Conservation (phyloP, 1,140 invertebrate species). For the Ladona fulva region DNA sequence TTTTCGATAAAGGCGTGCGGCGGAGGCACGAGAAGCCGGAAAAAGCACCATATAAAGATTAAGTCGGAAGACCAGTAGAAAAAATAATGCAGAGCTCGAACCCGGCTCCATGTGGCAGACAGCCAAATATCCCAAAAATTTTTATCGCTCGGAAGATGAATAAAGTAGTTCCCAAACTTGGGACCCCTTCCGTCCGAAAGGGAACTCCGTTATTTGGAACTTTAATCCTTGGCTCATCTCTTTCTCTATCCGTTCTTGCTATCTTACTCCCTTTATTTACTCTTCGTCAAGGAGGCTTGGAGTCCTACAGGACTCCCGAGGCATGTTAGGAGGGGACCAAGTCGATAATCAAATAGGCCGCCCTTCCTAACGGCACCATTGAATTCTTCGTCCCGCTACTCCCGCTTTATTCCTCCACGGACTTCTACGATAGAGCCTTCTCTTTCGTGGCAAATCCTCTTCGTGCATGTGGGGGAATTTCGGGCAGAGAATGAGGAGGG, state of each 20-base stretch:
- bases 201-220: background rate
- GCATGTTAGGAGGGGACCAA: background rate
- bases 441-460: background rate
- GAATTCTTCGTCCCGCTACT: background rate
- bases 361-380: background rate
- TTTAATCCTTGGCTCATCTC: background rate
- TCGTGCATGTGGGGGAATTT: background rate
- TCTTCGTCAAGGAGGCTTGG: background rate
- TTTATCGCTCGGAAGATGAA: background rate
- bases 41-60: too few relatives aligned
- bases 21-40: too few relatives aligned
- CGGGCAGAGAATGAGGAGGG: too few relatives aligned
- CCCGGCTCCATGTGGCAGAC: background rate
- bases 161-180: background rate
- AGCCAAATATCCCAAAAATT: background rate
- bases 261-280: background rate
- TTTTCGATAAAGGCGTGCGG: too few relatives aligned
- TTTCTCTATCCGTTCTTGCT: background rate
- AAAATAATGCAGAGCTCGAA: background rate
- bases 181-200: background rate
- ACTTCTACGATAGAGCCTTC: background rate
- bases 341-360: conserved; percentile 1
- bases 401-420: background rate
- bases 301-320: too few relatives aligned
- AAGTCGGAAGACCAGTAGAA: background rate